Evolutionary conservation across 1,140 invertebrate genomes (phyloP).

Genomic region (Danaus plexippus): DNA sequence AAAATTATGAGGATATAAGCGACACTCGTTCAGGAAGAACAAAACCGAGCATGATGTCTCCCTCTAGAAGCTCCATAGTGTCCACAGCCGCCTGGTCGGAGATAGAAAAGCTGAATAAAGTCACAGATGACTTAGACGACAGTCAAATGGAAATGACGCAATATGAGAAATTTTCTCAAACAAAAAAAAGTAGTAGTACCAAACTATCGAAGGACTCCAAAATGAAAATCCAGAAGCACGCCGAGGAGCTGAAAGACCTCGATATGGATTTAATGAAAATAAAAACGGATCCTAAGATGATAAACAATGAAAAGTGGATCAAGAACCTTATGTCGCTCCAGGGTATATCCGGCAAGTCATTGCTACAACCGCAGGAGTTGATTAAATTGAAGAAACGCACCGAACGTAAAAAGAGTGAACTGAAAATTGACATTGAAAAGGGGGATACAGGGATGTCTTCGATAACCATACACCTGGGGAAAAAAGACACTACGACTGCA

Average conservation of each 20-base stretch:
- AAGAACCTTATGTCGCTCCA: slow-evolving; percentile 39
- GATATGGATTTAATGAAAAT: slow-evolving; percentile 24
- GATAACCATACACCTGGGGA: slow-evolving; percentile 15
- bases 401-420: slow-evolving; percentile 21
- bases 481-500: no score
- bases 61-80: slow-evolving; percentile 20
- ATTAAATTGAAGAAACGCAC: slow-evolving; percentile 20
- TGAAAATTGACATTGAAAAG: slow-evolving; percentile 45
- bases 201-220: slow-evolving; percentile 17
- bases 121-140: slow-evolving; percentile 31
- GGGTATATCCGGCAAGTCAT: slow-evolving; percentile 23
- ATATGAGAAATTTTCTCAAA: background rate
- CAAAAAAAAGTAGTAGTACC: slow-evolving; percentile 6
- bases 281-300: slow-evolving; percentile 12
- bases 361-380: slow-evolving; percentile 39
- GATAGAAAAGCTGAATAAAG: slow-evolving; percentile 35
- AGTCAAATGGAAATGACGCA: slow-evolving; percentile 15
- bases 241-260: slow-evolving; percentile 32
- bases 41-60: slow-evolving; percentile 14
- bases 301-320: slow-evolving; percentile 44
- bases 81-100: slow-evolving; percentile 35
- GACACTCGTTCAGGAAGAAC: slow-evolving; percentile 24
- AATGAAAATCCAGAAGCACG: slow-evolving; percentile 27
- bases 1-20: slow-evolving; percentile 21
- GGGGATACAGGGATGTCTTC: slow-evolving; percentile 11